These are phyloP conservation scores for Eristalinus sepulchralis DNA, from an alignment of 2,888 invertebrate genomes.

Conservation along the genomic window DNA sequence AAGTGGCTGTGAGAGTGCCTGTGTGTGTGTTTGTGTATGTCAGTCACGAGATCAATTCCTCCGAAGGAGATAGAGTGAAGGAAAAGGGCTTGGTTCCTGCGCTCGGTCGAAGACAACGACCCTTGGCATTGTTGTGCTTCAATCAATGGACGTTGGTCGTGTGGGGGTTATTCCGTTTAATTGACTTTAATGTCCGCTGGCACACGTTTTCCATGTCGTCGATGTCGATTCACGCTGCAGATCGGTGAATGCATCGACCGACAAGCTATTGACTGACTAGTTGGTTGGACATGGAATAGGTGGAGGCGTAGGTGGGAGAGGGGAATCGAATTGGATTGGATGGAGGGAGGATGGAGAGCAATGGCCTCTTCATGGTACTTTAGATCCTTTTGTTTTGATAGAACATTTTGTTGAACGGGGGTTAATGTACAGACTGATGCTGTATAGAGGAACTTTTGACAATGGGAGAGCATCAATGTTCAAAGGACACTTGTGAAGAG, in stretches of 20 bases:
- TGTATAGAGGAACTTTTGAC: too few relatives aligned
- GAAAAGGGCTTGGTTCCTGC: constrained; percentile 34
- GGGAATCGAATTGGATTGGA: constrained; percentile 30
- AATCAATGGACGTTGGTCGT: constrained; percentile 42
- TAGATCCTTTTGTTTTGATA: too few relatives aligned
- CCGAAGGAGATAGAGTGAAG: not conserved
- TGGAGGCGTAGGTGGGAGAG: constrained; percentile 22
- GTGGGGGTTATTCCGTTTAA: constrained; percentile 47
- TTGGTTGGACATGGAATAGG: not conserved
- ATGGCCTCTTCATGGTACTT: too few relatives aligned
- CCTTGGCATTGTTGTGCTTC: constrained; percentile 45
- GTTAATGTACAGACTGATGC: too few relatives aligned
- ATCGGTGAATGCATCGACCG: constrained; percentile 53
- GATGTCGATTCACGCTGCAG: constrained; percentile 64
- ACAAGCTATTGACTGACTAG: not conserved
- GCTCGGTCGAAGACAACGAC: constrained; percentile 29
- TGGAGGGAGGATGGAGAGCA: not conserved
- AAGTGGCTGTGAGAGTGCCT: constrained; percentile 6
- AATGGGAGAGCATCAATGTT: too few relatives aligned
- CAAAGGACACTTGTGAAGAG: too few relatives aligned
- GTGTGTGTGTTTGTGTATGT: not conserved
- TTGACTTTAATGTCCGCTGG: constrained; percentile 65
- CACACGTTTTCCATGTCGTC: constrained; percentile 68
- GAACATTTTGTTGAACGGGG: too few relatives aligned
- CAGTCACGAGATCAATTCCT: constrained; percentile 18